These are phyloP conservation scores for Acanthosepion esculentum DNA, from an alignment of 2,888 invertebrate species.

Conservation along the genomic window DNA sequence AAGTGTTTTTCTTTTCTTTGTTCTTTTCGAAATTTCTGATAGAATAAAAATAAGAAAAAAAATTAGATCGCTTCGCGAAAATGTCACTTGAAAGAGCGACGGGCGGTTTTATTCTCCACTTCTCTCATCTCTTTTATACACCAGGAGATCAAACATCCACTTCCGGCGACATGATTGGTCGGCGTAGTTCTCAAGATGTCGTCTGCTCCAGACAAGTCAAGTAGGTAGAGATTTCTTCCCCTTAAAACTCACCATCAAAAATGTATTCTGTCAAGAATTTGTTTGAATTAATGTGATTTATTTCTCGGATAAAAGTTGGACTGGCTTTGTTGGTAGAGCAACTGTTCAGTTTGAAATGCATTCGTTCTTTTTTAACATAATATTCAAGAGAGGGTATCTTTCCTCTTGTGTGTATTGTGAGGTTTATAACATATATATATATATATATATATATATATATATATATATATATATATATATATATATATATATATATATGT, in stretches of 20 bases:
- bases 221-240: neutral
- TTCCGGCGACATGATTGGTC: constrained; percentile 3
- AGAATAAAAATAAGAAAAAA: neutral
- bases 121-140: neutral
- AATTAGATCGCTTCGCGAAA: neutral
- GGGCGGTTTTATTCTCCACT: no score
- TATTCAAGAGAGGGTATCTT: neutral
- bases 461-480: no score
- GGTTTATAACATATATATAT: neutral
- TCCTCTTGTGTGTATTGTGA: neutral
- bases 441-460: neutral
- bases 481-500: no score
- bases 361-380: neutral
- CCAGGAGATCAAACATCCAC: neutral
- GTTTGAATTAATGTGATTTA: constrained; percentile 13
- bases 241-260: neutral
- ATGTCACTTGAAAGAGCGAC: neutral
- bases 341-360: neutral
- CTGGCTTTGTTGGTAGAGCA: neutral
- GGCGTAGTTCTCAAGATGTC: neutral
- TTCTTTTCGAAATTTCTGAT: neutral
- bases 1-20: neutral
- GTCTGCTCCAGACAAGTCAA: constrained; percentile 33
- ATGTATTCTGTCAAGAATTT: neutral
- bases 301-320: neutral